Percentiles rank a stretch among this genome's conserved stretches.
phyloP scores from a whole-genome alignment of 2,113 vertebrate genomes.

The Ictidomys tridecemlineatus region DNA sequence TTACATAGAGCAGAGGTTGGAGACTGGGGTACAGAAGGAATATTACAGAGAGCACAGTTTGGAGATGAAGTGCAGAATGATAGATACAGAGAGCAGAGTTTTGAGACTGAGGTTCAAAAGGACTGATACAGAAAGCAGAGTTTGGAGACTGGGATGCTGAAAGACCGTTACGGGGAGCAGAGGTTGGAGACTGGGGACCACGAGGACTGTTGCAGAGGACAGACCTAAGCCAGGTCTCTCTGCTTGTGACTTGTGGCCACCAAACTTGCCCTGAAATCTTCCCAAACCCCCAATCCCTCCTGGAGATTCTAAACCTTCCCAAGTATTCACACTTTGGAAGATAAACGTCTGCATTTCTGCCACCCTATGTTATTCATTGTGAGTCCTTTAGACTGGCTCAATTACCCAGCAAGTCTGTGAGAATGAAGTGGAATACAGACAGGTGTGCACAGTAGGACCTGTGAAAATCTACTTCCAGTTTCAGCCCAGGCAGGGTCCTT shows the following conservation, averaged over 20 bases:
- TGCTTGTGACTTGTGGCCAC: background rate
- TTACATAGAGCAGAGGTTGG: too few relatives aligned
- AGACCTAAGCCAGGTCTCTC: accelerated
- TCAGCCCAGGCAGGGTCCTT: background rate
- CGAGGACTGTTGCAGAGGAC: too few relatives aligned
- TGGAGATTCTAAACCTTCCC: background rate
- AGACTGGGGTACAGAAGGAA: too few relatives aligned
- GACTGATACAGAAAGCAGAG: too few relatives aligned
- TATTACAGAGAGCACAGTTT: too few relatives aligned
- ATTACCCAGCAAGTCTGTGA: background rate
- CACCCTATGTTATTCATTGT: background rate
- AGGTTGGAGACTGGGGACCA: too few relatives aligned
- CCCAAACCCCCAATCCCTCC: background rate
- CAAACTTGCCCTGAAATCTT: background rate
- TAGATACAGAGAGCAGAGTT: too few relatives aligned
- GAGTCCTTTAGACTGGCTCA: background rate
- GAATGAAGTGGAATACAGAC: background rate
- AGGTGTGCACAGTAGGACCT: background rate
- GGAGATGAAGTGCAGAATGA: too few relatives aligned
- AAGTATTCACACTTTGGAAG: background rate
- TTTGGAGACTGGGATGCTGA: too few relatives aligned
- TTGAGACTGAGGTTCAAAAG: too few relatives aligned
- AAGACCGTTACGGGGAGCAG: too few relatives aligned
- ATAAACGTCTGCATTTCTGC: background rate
- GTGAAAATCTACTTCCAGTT: background rate